A percentile compares a stretch with the other conserved stretches of the same genome.
phyloP scores from a whole-genome alignment of 2,888 invertebrate species.

The Agonopterix alstromeriana region DNA sequence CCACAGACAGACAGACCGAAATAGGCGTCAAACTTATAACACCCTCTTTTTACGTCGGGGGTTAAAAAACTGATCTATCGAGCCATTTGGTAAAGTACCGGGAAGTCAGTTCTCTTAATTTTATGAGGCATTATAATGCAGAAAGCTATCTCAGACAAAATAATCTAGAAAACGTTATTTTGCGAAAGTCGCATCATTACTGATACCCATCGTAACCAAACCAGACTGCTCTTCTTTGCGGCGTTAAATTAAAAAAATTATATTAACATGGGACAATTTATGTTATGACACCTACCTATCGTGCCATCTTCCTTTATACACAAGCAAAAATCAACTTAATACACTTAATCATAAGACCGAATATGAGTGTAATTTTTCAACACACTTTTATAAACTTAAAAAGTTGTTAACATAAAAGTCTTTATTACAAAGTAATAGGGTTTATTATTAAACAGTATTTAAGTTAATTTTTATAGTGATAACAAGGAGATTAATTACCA shows the following conservation, averaged over 20 bases:
- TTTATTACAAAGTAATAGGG: not conserved
- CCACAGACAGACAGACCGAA: too few relatives aligned
- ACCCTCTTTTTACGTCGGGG: too few relatives aligned
- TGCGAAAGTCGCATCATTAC: slow-evolving; percentile 8
- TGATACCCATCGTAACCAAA: slow-evolving; percentile 14
- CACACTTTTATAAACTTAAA: too few relatives aligned
- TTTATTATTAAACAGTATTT: not conserved
- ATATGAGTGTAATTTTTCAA: too few relatives aligned
- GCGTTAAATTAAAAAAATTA: slow-evolving; percentile 14
- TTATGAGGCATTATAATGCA: too few relatives aligned
- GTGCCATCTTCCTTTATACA: slow-evolving; percentile 19
- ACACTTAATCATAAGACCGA: too few relatives aligned
- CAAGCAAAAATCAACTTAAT: too few relatives aligned
- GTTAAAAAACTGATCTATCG: too few relatives aligned
- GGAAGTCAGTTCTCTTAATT: too few relatives aligned
- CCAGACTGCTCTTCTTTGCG: slow-evolving; percentile 9
- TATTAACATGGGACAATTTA: slow-evolving; percentile 27
- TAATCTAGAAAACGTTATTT: not conserved
- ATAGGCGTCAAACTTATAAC: too few relatives aligned
- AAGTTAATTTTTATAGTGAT: slow-evolving; percentile 17
- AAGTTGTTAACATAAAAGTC: not conserved
- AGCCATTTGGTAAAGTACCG: too few relatives aligned
- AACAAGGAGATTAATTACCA: slow-evolving; percentile 59
- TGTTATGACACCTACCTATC: slow-evolving; percentile 33
- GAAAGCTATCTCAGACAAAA: too few relatives aligned